Evolutionary conservation across 2,797 vertebrate species (phyloP).

Genomic region (Emydoidea blandingii): DNA sequence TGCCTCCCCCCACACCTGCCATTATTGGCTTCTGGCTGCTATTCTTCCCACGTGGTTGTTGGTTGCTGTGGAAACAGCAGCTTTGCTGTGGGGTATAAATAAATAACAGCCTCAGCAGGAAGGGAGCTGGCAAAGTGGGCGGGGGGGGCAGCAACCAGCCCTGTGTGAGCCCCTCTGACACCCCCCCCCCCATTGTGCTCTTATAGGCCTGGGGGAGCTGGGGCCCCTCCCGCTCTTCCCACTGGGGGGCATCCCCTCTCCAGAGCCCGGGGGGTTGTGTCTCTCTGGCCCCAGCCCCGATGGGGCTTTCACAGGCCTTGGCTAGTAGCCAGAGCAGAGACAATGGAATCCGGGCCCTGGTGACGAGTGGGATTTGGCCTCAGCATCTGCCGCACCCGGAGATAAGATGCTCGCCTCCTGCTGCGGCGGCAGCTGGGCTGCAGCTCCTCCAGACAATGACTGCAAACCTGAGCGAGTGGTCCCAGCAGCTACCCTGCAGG

Average conservation of each 20-base stretch:
- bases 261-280: neutral
- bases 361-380: neutral
- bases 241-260: neutral
- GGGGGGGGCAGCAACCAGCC: neutral
- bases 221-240: neutral
- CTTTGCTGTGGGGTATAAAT: neutral
- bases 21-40: neutral
- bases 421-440: neutral
- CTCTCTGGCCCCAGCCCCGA: neutral
- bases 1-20: too few species aligned
- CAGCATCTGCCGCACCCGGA: neutral
- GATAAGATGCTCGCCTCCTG: neutral
- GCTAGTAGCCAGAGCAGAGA: neutral
- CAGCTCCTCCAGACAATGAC: neutral
- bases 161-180: too few species aligned
- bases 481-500: neutral
- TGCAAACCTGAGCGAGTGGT: neutral
- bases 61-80: neutral
- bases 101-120: neutral
- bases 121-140: accelerated
- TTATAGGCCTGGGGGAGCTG: neutral
- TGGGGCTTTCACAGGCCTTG: neutral
- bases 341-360: neutral
- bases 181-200: neutral
- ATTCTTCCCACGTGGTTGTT: neutral